These are phyloP conservation scores for Sebastolobus altivelis DNA, from an alignment of 2,797 vertebrate genomes.

Conservation along the genomic window DNA sequence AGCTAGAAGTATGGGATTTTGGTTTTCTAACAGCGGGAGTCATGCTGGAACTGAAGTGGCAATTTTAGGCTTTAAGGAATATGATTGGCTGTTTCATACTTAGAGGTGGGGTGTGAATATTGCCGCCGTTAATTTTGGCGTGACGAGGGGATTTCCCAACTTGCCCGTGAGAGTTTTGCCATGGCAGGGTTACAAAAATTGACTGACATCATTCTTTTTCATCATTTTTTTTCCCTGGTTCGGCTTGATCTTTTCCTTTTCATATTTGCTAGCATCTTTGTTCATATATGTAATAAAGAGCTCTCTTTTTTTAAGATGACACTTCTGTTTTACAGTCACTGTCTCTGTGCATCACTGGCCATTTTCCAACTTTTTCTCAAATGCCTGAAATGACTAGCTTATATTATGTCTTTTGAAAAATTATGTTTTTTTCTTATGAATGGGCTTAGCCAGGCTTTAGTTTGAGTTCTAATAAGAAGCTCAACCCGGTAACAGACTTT, in stretches of 20 bases:
- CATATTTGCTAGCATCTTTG: slow-evolving; percentile 49
- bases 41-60: neutral
- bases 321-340: slow-evolving; percentile 16
- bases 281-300: slow-evolving; percentile 54
- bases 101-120: neutral
- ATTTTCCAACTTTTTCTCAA: neutral
- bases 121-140: neutral
- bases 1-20: neutral
- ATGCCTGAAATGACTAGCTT: neutral
- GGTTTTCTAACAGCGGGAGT: neutral
- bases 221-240: slow-evolving; percentile 16
- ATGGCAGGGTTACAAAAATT: slow-evolving; percentile 88
- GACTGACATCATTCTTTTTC: slow-evolving; percentile 14
- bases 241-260: slow-evolving; percentile 70
- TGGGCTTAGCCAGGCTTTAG: neutral
- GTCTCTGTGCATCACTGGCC: slow-evolving; percentile 21
- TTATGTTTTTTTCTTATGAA: neutral
- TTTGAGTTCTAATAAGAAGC: neutral
- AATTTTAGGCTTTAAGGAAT: neutral
- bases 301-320: slow-evolving; percentile 25
- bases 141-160: neutral
- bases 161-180: slow-evolving; percentile 91
- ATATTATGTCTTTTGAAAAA: neutral
- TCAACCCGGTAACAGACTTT: neutral
- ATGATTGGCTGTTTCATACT: neutral